Conservation (phyloP, 2,888 invertebrate genomes). For the Hofmannophila pseudospretella region DNA sequence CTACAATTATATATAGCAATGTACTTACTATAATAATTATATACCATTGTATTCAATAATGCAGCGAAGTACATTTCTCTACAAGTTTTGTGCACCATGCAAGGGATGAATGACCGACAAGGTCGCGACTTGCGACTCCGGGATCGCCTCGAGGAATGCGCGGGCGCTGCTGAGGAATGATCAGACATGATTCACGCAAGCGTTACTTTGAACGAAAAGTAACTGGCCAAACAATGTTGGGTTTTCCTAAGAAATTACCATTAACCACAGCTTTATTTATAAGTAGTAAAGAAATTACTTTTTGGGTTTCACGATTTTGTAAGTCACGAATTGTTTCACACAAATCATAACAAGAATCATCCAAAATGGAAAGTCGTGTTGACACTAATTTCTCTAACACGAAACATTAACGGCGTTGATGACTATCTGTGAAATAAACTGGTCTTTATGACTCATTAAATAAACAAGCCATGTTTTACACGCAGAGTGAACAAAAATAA, state of each 20-base stretch:
- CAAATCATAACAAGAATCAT: constrained; percentile 27
- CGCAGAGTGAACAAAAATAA: too few species aligned
- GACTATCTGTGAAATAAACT: background rate
- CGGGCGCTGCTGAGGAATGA: constrained; percentile 22
- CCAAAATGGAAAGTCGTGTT: constrained; percentile 29
- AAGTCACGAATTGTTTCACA: constrained; percentile 15
- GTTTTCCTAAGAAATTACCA: background rate
- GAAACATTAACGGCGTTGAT: constrained; percentile 6
- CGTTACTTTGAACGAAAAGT: constrained; percentile 12
- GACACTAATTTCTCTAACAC: constrained; percentile 20
- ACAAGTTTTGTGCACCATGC: constrained; percentile 2
- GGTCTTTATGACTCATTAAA: too few species aligned
- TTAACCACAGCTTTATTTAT: background rate
- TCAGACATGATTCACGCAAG: constrained; percentile 45
- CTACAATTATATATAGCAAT: too few species aligned
- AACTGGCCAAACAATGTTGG: background rate
- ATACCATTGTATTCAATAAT: too few species aligned
- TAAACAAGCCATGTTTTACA: too few species aligned
- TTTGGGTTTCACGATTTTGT: constrained; percentile 6
- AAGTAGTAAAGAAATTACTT: background rate
- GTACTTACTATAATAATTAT: too few species aligned
- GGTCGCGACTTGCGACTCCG: constrained; percentile 30
- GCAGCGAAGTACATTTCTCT: too few species aligned
- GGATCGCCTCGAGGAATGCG: constrained; percentile 46
- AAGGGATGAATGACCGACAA: constrained; percentile 68